These are phyloP conservation scores for Phoxinus phoxinus DNA, from an alignment of 2,113 vertebrate genomes.

Conservation along the genomic window DNA sequence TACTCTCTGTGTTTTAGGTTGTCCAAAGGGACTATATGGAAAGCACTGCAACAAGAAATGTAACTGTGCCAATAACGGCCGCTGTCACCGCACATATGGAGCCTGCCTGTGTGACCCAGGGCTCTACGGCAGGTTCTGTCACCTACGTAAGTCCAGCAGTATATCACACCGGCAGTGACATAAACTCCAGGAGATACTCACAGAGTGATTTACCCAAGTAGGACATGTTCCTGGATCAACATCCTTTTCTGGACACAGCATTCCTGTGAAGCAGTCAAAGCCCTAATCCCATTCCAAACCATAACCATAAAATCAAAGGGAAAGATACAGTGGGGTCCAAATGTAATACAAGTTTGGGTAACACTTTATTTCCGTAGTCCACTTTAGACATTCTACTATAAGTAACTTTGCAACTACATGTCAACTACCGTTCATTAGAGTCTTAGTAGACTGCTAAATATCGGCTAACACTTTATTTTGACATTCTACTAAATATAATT, in stretches of 20 bases:
- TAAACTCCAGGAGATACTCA: background rate
- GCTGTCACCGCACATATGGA: conserved; percentile 91
- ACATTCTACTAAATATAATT: no score
- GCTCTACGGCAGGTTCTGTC: conserved; percentile 92
- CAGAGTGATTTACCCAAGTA: background rate
- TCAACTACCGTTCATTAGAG: no score
- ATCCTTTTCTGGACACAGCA: conserved; percentile 5
- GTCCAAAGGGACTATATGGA: conserved; percentile 93
- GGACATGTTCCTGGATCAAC: background rate
- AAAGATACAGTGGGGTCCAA: background rate
- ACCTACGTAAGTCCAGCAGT: conserved; percentile 80
- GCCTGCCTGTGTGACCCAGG: conserved; percentile 93
- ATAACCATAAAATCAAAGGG: conserved; percentile 5
- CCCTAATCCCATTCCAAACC: background rate
- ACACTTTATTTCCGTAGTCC: no score
- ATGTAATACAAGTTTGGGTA: background rate
- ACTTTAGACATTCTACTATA: no score
- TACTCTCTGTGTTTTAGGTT: conserved; percentile 76
- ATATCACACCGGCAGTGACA: background rate
- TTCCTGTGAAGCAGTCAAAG: background rate
- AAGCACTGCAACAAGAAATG: conserved; percentile 92
- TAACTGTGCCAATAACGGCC: conserved; percentile 91
- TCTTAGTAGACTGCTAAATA: no score
- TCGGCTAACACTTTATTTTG: no score
- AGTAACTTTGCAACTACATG: no score